A percentile compares a stretch with the other conserved stretches of the same genome.
Evolutionary conservation across 1,140 invertebrate species (phyloP).

Genomic region (Tetramorium parvispinum): DNA sequence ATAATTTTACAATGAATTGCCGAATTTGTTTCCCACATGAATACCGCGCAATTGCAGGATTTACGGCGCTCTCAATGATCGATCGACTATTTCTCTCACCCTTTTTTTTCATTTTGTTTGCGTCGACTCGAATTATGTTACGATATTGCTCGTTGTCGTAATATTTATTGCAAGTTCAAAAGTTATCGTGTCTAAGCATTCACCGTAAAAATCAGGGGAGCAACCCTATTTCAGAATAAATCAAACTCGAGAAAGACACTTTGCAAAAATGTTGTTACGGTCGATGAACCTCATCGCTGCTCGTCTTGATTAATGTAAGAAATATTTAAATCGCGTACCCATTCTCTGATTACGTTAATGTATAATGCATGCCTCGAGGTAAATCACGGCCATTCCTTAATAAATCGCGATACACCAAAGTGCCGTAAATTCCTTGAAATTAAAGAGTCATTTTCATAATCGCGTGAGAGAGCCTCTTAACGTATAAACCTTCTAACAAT

Average conservation of each 20-base stretch:
- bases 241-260: constrained; percentile 1
- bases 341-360: constrained; percentile 54
- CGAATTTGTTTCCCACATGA: neutral
- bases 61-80: neutral
- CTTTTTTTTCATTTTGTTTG: neutral
- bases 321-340: constrained; percentile 49
- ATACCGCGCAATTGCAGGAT: constrained; percentile 8
- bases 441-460: constrained; percentile 21
- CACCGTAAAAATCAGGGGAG: neutral
- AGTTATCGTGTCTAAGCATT: constrained; percentile 3
- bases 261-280: constrained; percentile 43
- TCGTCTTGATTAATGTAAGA: constrained; percentile 47
- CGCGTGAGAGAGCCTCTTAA: neutral
- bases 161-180: constrained; percentile 22
- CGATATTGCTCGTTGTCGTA: neutral
- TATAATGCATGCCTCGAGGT: constrained; percentile 30
- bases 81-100: neutral
- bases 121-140: neutral
- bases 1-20: constrained; percentile 24
- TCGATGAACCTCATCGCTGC: constrained; percentile 32
- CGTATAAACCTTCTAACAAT: neutral
- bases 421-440: constrained; percentile 18
- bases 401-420: constrained; percentile 41
- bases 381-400: constrained; percentile 34
- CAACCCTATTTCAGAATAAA: neutral